A percentile compares a stretch with the other conserved stretches of the same genome.
Conservation (phyloP, 2,888 invertebrate species). For the Lithophane ornitopus region DNA sequence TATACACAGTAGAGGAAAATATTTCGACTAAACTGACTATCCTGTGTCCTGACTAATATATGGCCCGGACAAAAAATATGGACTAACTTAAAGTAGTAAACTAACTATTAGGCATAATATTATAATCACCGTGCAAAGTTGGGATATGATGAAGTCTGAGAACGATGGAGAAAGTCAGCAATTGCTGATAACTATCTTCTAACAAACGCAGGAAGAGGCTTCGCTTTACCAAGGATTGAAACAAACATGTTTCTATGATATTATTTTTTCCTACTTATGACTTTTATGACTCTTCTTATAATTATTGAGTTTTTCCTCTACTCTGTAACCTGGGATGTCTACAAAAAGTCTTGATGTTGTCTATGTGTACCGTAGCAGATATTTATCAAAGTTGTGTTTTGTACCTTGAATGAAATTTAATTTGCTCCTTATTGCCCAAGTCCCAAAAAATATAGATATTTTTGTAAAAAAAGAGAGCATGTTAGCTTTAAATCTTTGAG, state of each 20-base stretch:
- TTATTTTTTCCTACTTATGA: not conserved
- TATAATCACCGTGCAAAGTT: not conserved
- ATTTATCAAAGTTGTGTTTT: conserved; percentile 52
- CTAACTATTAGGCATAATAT: not conserved
- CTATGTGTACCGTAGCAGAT: conserved; percentile 58
- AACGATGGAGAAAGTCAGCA: not conserved
- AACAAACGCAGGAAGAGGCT: not conserved
- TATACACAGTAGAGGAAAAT: conserved; percentile 59
- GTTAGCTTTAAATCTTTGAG: conserved; percentile 43
- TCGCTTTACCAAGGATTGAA: not conserved
- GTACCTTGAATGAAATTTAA: conserved; percentile 55
- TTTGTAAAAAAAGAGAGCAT: conserved; percentile 45
- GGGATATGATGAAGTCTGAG: no score
- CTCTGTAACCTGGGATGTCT: conserved; percentile 54
- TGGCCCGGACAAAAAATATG: not conserved
- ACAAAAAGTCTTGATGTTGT: conserved; percentile 49
- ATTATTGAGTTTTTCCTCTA: conserved; percentile 53
- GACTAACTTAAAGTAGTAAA: not conserved
- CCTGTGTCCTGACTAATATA: not conserved
- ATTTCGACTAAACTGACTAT: not conserved
- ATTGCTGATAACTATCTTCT: not conserved
- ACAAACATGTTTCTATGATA: not conserved
- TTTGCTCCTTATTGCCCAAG: conserved; percentile 49
- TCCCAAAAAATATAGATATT: conserved; percentile 16
- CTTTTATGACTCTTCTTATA: conserved; percentile 21